Base-by-base conservation (phyloP, 1,140 invertebrate species). In the Drosophila funebris region DNA sequence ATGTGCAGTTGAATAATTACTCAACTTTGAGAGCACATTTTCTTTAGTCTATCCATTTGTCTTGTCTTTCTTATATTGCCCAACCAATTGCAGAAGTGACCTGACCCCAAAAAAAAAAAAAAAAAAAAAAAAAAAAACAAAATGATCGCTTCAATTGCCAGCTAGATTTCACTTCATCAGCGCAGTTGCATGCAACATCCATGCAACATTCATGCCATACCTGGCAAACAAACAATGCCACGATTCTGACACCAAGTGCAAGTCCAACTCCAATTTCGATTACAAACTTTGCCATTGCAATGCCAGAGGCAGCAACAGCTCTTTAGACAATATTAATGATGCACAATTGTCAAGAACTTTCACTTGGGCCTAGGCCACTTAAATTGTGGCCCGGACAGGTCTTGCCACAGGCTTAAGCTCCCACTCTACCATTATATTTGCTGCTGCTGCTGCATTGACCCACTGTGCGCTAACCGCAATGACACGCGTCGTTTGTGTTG, bases 331-430 rank as follows among this genome's bases (percentile, higher is more conserved):
- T 85, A 87, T 85, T 85, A 85, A 85, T 85, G 81, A 85, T 85
- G 81, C 81, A 85, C 81, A 73, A 85, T 85, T 85, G 81, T 85
- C 81, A 85, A 85, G 83, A 85, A 85, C 81, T 85, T 85, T 85
- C 81, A 85, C 81, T 85, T 72, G 69, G 78, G 77, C 77, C 78
- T 71, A 81, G 74, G 78, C 81, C 81, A 78, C 82, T 88, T 52
- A 66, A 74, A 79, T 67, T 84, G 82, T 76, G 66, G 68, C 63
- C 46, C 37, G 73, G 54, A 39, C 56, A 78, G 79, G 75, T 74
- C 39, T 67, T 71, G 48, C 44, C 31, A 46, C 54, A 52, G 60
- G 46, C 33, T 37, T 11, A 8, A 20, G 52, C 39, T 46, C n/a
- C 43, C 44, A 20, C 61, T 29, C 9, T 43, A 11, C 43, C 29